Evolutionary conservation across 2,888 invertebrate genomes (phyloP).

Genomic region (Acronicta alni): DNA sequence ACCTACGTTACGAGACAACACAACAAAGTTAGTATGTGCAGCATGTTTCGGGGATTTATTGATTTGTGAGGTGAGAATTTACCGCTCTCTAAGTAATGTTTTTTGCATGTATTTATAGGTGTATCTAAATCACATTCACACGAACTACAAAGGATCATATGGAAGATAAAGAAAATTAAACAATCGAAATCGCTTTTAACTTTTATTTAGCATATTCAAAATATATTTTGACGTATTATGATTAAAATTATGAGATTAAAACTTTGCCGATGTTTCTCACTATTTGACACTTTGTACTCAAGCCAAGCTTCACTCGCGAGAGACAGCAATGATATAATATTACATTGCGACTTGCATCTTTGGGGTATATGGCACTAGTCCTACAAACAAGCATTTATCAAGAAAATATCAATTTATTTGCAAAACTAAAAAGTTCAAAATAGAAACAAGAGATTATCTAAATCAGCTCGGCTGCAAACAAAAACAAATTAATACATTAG

Average conservation of each 20-base stretch:
- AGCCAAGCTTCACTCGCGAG: constrained; percentile 68
- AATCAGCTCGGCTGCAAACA: constrained; percentile 54
- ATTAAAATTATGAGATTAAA: constrained; percentile 65
- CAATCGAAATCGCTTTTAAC: constrained; percentile 30
- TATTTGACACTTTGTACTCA: constrained; percentile 76
- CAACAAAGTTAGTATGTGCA: too few relatives aligned
- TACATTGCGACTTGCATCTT: constrained; percentile 32
- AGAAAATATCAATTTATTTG: constrained; percentile 22
- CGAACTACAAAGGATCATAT: neutral
- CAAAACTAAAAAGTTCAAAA: constrained; percentile 30
- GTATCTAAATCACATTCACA: neutral
- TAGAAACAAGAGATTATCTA: constrained; percentile 20
- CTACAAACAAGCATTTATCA: constrained; percentile 31
- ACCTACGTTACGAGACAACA: too few relatives aligned
- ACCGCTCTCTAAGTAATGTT: too few relatives aligned
- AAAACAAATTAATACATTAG: constrained; percentile 28
- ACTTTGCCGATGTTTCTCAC: constrained; percentile 61
- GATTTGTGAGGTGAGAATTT: too few relatives aligned
- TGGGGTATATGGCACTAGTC: constrained; percentile 54
- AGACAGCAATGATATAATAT: constrained; percentile 24
- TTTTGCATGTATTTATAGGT: neutral
- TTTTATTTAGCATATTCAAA: constrained; percentile 81
- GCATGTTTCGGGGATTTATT: too few relatives aligned
- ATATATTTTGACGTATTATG: constrained; percentile 75
- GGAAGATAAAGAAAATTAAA: constrained; percentile 22